Evolutionary conservation across 2,888 invertebrate species (phyloP), one percentile per base, ranked within the genome.

Genomic region (Alentia gelatinosa): DNA sequence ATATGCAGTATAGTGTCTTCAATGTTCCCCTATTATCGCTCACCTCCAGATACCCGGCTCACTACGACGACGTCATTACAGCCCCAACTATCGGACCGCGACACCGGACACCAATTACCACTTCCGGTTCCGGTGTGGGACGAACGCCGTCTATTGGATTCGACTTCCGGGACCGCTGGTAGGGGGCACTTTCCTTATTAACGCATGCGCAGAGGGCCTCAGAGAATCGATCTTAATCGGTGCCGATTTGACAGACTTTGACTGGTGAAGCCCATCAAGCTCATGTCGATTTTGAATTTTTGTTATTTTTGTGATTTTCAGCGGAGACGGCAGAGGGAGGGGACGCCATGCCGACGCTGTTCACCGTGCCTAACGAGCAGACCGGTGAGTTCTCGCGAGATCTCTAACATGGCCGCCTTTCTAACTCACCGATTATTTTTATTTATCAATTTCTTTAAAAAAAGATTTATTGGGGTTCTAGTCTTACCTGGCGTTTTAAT

Each of bases 51-150:
- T 37, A 79, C 12, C n/a, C 79, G 26, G 15, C n/a, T 35, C 79
- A 0, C 35, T 15, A 19, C 79, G 39, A n/a, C n/a, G 79, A 79
- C 79, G 39, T 79, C 79, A 79, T 79, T 79, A 79, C 79, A 35
- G 79, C 19, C 23, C 35, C 9, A 35, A 39, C 86, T 30, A 50
- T 42, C 47, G 15, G 47, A 86, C 86, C 42, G 50, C 50, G 50
- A 26, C 50, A 47, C 86, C 86, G 86, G 47, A 30, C 86, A 79
- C 79, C 79, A 86, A 86, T 86, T 86, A 86, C 86, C 26, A 30
- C 86, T 86, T 86, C 86, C 86, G 86, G 47, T 86, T 86, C 47
- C 86, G 26, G 1, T 39, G 30, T 30, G 86, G 50, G 50, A 86
- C 83, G 40, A 83, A 30, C 26, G 83, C 83, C 39, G 23, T 39